Base-by-base conservation (phyloP, 2,113 vertebrate genomes). In the Rhynchopsitta pachyrhyncha region DNA sequence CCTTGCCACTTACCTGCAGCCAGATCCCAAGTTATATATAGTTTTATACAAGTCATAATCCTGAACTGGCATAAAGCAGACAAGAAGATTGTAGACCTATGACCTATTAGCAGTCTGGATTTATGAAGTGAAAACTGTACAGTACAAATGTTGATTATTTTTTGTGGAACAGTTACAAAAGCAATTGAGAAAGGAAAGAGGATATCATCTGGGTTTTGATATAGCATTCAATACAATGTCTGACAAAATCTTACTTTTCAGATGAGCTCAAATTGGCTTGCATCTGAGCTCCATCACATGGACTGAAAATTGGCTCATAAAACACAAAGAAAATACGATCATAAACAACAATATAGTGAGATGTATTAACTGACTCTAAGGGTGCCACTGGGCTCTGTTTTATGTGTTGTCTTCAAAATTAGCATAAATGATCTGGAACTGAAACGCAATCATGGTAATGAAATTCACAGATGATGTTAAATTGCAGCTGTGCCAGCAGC, bases 101-200 rank as follows among this genome's bases (percentile, higher is more conserved):
- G 76, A 88, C 82, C 57, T 83, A 93, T 94, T 96, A 94, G 90
- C 73, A 96, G 82, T 52, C n/a, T 82, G 82, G 73, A 96, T 93
- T 96, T 94, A 97, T 91, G 93, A 91, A 96, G 90, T 96, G 92
- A 90, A 93, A 97, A 93, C 69, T 83, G 69, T 88, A 52, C 71
- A 90, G 78, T 73, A 75, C 76, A 90, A 91, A 88, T 33, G 57
- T 79, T 71, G 86, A 94, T 83, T 95, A 90, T 96, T 96, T 93
- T 93, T 81, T 52, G 55, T 93, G 94, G 95, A 96, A 94, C 42
- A 52, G 69, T 81, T 93, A 94, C 94, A 97, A 83, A 92, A 92
- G 59, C 82, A 94, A 90, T 83, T 91, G 92, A 93, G 88, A 92
- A 91, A 92, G 52, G 92, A 96, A 97, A 95, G 86, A 76, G 73